These are phyloP conservation scores for Pammene fasciana DNA, from an alignment of 2,888 invertebrate species.

Conservation along the genomic window DNA sequence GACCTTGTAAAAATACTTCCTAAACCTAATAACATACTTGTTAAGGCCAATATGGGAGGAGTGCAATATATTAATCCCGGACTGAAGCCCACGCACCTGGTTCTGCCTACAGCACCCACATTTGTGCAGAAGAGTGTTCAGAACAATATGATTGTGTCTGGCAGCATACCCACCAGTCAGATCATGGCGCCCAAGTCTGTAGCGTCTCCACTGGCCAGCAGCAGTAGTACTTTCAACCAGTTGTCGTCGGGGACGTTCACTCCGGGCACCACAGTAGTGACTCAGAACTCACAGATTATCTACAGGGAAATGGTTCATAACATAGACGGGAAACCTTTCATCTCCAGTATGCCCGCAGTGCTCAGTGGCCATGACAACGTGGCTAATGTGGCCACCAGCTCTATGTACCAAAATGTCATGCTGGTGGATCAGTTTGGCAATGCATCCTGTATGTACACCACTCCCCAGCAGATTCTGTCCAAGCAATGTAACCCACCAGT, in stretches of 20 bases:
- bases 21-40: slow-evolving; percentile 70
- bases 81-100: slow-evolving; percentile 68
- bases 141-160: slow-evolving; percentile 73
- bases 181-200: slow-evolving; percentile 62
- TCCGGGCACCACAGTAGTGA: slow-evolving; percentile 74
- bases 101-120: slow-evolving; percentile 67
- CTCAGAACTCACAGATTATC: slow-evolving; percentile 77
- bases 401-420: slow-evolving; percentile 79
- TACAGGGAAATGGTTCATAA: slow-evolving; percentile 79
- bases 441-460: slow-evolving; percentile 73
- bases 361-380: slow-evolving; percentile 67
- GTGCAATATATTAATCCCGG: slow-evolving; percentile 68
- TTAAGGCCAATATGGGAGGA: slow-evolving; percentile 70
- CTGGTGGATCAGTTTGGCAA: slow-evolving; percentile 77
- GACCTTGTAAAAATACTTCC: slow-evolving; percentile 69
- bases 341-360: slow-evolving; percentile 69
- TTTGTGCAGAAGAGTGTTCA: slow-evolving; percentile 77
- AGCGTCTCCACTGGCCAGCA: slow-evolving; percentile 57
- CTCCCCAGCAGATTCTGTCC: slow-evolving; percentile 65
- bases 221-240: slow-evolving; percentile 63
- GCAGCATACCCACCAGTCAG: slow-evolving; percentile 61
- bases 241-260: slow-evolving; percentile 64
- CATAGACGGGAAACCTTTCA: slow-evolving; percentile 73
- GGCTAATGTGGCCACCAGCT: slow-evolving; percentile 66
- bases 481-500: slow-evolving; percentile 61